Evolutionary conservation across 2,113 vertebrate species (phyloP), one percentile per base, ranked within the genome.

Genomic region (Vireo altiloquus): DNA sequence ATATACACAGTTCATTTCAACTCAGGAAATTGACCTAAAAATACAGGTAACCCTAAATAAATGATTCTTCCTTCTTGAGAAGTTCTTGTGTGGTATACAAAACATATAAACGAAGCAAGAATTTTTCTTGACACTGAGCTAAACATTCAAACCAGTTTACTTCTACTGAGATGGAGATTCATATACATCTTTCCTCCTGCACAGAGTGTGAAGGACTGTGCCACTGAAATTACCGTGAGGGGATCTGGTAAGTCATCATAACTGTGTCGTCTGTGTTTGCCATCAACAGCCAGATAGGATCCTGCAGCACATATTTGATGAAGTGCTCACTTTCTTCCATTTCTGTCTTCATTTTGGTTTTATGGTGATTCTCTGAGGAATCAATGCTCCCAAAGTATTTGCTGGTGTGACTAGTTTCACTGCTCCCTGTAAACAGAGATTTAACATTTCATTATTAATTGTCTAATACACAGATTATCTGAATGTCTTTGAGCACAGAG

Each of bases 221-320:
- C 10, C 30, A 23, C 2, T 27, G 54, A 31, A 42, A 79, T 98
- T 97, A 99, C 99, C 99, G 96, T 77, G 98, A 95, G 7, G 99
- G 99, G 92, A 99, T 96, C 96, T 99, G 99, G 97, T 99, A 99
- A 0, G 98, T 99, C 99, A 99, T 99, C 99, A 99, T 99, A 91
- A 98, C 91, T 4, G 98, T 96, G 83, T 99, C 98, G 30, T 99
- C 98, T 5, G 98, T 77, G 31, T 99, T 98, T 10, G 99, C 98
- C 98, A 98, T 98, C 75, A 99, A 96, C 90, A 99, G 97, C 99
- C 99, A 99, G 74, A 99, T 95, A 3, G 99, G 99, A 93, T 99
- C 99, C 96, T 99, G 99, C 7, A 98, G 98, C n/a, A 98, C 98
- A 6, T 94, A 98, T 59, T 98, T 98, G 64, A 98, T 96, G 65